Percentiles rank a stretch among this genome's conserved stretches.
Evolutionary conservation across 2,888 invertebrate species (phyloP).

Genomic region (Drosophila vallismaia): DNA sequence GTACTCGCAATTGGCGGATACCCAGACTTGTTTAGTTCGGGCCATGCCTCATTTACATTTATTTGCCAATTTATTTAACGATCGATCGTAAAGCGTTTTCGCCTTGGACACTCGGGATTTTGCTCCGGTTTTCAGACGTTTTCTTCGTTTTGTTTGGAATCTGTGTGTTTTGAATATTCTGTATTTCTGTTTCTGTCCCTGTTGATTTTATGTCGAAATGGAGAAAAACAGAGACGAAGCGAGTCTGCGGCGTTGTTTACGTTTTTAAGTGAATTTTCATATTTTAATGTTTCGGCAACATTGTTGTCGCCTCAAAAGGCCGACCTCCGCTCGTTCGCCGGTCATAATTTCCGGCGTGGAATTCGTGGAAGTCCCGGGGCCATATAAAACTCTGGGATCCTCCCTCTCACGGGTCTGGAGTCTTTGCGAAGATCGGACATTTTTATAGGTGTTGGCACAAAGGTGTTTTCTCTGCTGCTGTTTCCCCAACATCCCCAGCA

Average conservation of each 20-base stretch:
- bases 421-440: slow-evolving; percentile 57
- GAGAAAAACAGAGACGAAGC: slow-evolving; percentile 31
- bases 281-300: slow-evolving; percentile 78
- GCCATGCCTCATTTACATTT: slow-evolving; percentile 77
- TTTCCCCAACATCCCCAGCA: not conserved
- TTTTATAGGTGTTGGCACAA: slow-evolving; percentile 73
- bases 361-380: slow-evolving; percentile 74
- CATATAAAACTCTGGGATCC: slow-evolving; percentile 53
- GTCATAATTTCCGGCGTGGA: slow-evolving; percentile 80
- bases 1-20: slow-evolving; percentile 17
- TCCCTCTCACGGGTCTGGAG: slow-evolving; percentile 12
- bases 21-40: slow-evolving; percentile 50
- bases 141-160: slow-evolving; percentile 25
- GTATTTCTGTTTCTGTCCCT: slow-evolving; percentile 16
- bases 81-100: slow-evolving; percentile 80
- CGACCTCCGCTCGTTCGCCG: slow-evolving; percentile 63
- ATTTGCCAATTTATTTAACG: slow-evolving; percentile 81
- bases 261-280: slow-evolving; percentile 80
- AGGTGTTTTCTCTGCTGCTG: slow-evolving; percentile 63
- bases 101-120: slow-evolving; percentile 57
- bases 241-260: slow-evolving; percentile 62
- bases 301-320: slow-evolving; percentile 71
- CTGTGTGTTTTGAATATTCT: slow-evolving; percentile 51
- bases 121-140: slow-evolving; percentile 9
- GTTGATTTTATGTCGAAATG: slow-evolving; percentile 38